Base-by-base conservation (phyloP, 2,888 invertebrate genomes). In the Norana najaformis region DNA sequence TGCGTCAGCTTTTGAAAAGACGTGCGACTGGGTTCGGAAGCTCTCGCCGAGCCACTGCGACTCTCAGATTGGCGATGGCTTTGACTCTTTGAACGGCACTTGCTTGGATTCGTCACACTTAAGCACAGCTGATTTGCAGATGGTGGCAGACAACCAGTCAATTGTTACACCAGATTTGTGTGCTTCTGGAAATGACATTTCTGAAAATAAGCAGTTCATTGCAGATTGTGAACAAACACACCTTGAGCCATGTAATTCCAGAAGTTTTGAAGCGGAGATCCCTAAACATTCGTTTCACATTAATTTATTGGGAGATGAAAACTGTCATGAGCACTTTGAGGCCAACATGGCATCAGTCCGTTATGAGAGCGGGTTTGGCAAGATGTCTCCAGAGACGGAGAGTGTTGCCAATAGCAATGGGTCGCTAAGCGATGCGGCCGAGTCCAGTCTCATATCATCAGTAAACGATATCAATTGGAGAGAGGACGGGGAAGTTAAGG, bases 321-420 rank as follows among this genome's bases (percentile, higher is more conserved):
- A 23, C 36, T 36, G 35, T 37, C 85, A 85, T 16, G 36, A 36
- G 20, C 35, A 35, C 37, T 37, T 3, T 18, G 37, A 35, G 0
- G 85, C 36, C 35, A 69, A 69, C 69, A 69, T 16, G 69, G 69
- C 69, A 2, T 69, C 69, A 0, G 69, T n/a, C 69, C n/a, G n/a
- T 8, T 69, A 8, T n/a, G 69, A 30, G 30, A n/a, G n/a, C 69
- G 69, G 30, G 69, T 69, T 69, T 69, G 69, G 69, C 69, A 85
- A 37, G 85, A 85, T n/a, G 20, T 36, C 37, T 85, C 35, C 85
- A 20, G 89, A 89, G 6, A 53, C 47, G 37, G 89, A 47, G 35
- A 89, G 89, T 20, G 69, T 89, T 41, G 89, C 69, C 53, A 89
- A 89, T 36, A 89, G 89, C 82, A 89, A 89, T 69, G 41, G 47